Percentiles rank a stretch among this genome's conserved stretches.
Conservation (phyloP, 2,888 invertebrate species). For the Caenorhabditis macrosperma region DNA sequence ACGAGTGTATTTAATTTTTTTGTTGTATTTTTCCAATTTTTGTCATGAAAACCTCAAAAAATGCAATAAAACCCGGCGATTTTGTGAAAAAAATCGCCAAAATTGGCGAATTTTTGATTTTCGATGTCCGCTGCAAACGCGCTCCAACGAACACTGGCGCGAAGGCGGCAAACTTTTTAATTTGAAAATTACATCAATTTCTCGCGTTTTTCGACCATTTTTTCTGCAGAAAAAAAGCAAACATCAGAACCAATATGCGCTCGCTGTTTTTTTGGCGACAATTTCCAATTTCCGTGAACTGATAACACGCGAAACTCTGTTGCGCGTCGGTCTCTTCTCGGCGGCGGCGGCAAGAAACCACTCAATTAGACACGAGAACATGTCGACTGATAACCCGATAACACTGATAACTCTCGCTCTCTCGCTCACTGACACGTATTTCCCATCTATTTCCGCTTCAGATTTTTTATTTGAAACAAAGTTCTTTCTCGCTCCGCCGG, state of each 20-base stretch:
- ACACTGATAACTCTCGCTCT: too few species aligned
- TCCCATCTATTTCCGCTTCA: neutral
- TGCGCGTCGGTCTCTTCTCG: neutral
- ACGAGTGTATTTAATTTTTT: too few species aligned
- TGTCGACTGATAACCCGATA: neutral
- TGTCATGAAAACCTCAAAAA: too few species aligned
- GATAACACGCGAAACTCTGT: neutral
- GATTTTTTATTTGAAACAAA: neutral
- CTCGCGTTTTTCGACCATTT: neutral
- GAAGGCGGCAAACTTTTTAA: too few species aligned
- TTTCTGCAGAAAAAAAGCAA: neutral
- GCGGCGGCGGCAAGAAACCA: neutral
- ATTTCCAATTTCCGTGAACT: neutral
- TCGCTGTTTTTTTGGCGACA: neutral
- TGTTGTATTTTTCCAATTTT: too few species aligned
- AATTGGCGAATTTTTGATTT: too few species aligned
- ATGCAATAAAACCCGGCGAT: too few species aligned
- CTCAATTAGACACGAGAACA: constrained; percentile 1
- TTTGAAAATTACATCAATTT: too few species aligned
- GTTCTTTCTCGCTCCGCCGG: too few species aligned
- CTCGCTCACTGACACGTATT: too few species aligned
- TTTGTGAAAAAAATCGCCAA: neutral
- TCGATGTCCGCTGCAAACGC: too few species aligned
- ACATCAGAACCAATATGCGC: neutral
- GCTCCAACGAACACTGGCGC: too few species aligned